Base-by-base conservation (phyloP, 2,888 invertebrate species). In the Holacanthella duospinosa region DNA sequence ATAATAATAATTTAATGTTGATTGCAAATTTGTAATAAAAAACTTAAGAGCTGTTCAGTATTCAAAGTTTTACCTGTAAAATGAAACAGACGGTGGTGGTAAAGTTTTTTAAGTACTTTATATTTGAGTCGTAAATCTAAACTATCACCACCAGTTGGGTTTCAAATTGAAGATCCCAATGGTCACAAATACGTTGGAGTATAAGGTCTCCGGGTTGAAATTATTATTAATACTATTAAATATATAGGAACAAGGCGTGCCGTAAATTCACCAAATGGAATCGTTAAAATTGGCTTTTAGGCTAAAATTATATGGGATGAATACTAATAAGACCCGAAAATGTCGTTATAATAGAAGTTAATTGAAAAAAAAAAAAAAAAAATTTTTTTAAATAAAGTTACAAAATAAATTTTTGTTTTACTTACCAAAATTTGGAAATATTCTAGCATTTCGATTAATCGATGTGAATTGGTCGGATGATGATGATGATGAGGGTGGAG, bases 381-480 rank as follows among this genome's bases (percentile, higher is more conserved):
- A 24, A 55, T 24, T 24, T 3, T 55, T 55, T 3, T 25, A 55
- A 55, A 55, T 19, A 24, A 55, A 25, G 27, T 19, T 24, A 55
- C 26, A 55, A 48, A 56, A n/a, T 56, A 29, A 56, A 28, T 56
- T 4, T 44, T 1, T 19, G 26, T 43, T 43, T 19, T 21, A 43
- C 69, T 70, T 67, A 70, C 70, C 66, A 43, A 70, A 65, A 62
- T 61, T 61, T 64, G 66, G 70, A 43, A 68, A 66, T 64, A 68
- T 70, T 68, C 63, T 68, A 55, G 62, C 43, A 44, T 63, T 56
- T n/a, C 59, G 63, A 56, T 59, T 67, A 28, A 36, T 16, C 36
- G n/a, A n/a, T 36, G 28, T 21, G 57, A 61, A 55, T 60, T 43
- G 27, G 55, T 36, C 28, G 43, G 27, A 2, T 24, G 54, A 58